These are phyloP conservation scores for Psophia crepitans DNA, from an alignment of 2,113 vertebrate species.

Conservation along the genomic window DNA sequence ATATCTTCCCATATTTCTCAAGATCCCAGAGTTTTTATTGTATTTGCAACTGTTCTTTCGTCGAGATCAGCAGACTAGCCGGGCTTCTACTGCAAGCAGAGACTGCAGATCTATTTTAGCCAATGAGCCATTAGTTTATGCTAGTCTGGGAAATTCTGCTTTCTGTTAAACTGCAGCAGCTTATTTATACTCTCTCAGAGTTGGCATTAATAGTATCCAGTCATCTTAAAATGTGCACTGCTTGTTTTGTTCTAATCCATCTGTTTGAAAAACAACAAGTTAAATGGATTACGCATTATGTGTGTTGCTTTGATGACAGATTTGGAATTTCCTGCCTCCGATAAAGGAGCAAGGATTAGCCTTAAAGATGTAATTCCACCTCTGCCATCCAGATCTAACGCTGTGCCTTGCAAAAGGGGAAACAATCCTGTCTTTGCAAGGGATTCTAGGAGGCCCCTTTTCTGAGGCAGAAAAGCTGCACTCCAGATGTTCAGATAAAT, in stretches of 20 bases:
- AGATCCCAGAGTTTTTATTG: background rate
- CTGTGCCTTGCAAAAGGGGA: background rate
- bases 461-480: background rate
- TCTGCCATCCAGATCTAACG: background rate
- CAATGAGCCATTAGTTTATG: background rate
- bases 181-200: background rate
- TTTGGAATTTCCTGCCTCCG: background rate
- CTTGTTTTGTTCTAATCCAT: background rate
- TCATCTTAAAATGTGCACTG: background rate
- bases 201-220: background rate
- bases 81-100: background rate
- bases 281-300: background rate
- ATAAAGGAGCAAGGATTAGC: background rate
- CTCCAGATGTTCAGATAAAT: background rate
- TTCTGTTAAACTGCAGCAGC: background rate
- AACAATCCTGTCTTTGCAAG: background rate
- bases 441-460: background rate
- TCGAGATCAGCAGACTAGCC: background rate
- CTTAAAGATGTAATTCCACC: background rate
- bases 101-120: background rate
- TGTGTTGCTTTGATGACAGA: background rate
- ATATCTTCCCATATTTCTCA: background rate
- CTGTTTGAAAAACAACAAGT: background rate
- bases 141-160: background rate
- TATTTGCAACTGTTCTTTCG: background rate